These are phyloP conservation scores for Opisthograptis luteolata DNA, from an alignment of 2,888 invertebrate species.

Conservation along the genomic window DNA sequence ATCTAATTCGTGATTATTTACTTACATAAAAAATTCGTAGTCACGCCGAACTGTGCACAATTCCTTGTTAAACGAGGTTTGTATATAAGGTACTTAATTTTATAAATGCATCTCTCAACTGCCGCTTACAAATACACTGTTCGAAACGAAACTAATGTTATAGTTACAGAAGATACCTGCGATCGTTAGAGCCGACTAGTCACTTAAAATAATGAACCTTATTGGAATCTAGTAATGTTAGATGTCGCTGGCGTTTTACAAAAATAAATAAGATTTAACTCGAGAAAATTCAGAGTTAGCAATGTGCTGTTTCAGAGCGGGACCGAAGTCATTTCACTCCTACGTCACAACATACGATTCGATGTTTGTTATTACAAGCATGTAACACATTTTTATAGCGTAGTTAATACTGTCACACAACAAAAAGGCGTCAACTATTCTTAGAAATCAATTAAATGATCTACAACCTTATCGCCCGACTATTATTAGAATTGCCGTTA, in stretches of 20 bases:
- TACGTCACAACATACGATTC: slow-evolving; percentile 14
- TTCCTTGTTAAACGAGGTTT: slow-evolving; percentile 69
- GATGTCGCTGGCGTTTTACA: slow-evolving; percentile 14
- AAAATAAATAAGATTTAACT: slow-evolving; percentile 30
- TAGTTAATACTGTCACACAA: slow-evolving; percentile 6
- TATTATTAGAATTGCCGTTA: background rate
- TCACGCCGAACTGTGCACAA: slow-evolving; percentile 72
- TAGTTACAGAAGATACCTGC: slow-evolving; percentile 36
- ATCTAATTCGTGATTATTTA: slow-evolving; percentile 57
- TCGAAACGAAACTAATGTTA: slow-evolving; percentile 13
- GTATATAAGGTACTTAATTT: slow-evolving; percentile 52
- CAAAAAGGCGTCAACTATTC: too few species aligned
- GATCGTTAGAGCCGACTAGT: slow-evolving; percentile 38
- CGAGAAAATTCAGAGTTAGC: slow-evolving; percentile 7
- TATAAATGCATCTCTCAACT: slow-evolving; percentile 54
- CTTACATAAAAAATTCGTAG: slow-evolving; percentile 62
- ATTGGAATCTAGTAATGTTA: slow-evolving; percentile 3
- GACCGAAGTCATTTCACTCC: slow-evolving; percentile 3
- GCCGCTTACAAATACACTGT: slow-evolving; percentile 23
- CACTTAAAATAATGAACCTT: slow-evolving; percentile 27
- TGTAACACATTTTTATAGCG: background rate
- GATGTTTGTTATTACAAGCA: slow-evolving; percentile 19
- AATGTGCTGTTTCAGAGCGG: slow-evolving; percentile 2
- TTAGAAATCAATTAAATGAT: slow-evolving; percentile 2
- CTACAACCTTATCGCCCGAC: slow-evolving; percentile 3